These are phyloP conservation scores for Seira ritae DNA, from an alignment of 2,888 invertebrate genomes.

Conservation along the genomic window DNA sequence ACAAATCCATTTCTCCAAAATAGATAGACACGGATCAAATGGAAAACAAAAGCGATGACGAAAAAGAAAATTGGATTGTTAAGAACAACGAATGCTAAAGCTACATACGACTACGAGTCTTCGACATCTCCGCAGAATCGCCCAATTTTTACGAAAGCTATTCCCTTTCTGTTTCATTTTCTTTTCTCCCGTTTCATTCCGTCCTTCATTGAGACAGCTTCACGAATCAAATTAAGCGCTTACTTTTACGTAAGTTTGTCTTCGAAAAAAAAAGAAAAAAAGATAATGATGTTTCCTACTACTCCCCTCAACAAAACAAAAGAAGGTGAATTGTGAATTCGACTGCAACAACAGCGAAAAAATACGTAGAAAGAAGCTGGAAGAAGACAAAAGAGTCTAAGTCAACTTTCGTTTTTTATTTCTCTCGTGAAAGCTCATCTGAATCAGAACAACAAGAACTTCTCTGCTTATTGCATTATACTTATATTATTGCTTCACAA, in stretches of 20 bases:
- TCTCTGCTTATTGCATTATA: conserved; percentile 10
- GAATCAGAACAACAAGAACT: neutral
- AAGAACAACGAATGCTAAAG: neutral
- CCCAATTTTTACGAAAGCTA: conserved; percentile 13
- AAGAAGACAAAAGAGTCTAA: neutral
- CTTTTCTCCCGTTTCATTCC: conserved; percentile 1
- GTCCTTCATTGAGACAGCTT: conserved; percentile 39
- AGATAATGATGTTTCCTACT: too few species aligned
- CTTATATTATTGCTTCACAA: neutral
- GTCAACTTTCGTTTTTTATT: neutral
- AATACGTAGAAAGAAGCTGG: neutral
- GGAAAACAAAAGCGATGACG: too few species aligned
- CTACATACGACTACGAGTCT: too few species aligned
- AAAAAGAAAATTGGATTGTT: conserved; percentile 56
- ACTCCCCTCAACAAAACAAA: neutral
- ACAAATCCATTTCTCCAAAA: too few species aligned
- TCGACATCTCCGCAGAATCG: too few species aligned
- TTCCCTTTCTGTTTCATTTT: conserved; percentile 18
- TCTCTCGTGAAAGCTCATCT: neutral
- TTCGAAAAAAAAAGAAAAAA: neutral
- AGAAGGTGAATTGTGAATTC: neutral
- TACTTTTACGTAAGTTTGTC: neutral
- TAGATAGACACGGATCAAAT: too few species aligned
- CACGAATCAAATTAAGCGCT: conserved; percentile 56
- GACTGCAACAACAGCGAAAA: neutral